A percentile compares a stretch with the other conserved stretches of the same genome.
phyloP scores from a whole-genome alignment of 2,888 invertebrate species.

The Drosophila siamana region DNA sequence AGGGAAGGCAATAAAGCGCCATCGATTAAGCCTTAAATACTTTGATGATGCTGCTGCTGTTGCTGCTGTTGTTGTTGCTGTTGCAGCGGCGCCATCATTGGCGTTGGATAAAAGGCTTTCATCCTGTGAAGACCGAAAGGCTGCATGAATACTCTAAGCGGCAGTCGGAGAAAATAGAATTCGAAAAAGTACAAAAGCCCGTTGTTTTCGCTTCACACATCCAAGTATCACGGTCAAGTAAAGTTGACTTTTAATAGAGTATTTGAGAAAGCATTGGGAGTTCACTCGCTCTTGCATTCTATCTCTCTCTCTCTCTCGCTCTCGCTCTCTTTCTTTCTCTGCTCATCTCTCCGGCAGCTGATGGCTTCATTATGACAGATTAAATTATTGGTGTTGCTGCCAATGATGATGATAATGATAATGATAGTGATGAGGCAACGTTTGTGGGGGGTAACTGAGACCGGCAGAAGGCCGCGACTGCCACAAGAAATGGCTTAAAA shows the following conservation, averaged over 20 bases:
- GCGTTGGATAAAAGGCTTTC: slow-evolving; percentile 49
- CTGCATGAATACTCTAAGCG: slow-evolving; percentile 16
- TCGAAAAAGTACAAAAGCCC: neutral
- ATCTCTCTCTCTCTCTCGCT: too few relatives aligned
- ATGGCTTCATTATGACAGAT: slow-evolving; percentile 67
- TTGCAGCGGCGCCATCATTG: slow-evolving; percentile 10
- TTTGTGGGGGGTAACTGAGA: slow-evolving; percentile 45
- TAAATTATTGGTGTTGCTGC: slow-evolving; percentile 59
- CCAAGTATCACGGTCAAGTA: neutral
- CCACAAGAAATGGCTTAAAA: slow-evolving; percentile 49
- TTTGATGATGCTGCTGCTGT: slow-evolving; percentile 44
- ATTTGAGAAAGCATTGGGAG: slow-evolving; percentile 16
- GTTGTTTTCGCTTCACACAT: neutral
- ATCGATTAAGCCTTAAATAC: slow-evolving; percentile 74
- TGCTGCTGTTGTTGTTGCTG: neutral
- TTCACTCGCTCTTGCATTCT: slow-evolving; percentile 4
- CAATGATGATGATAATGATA: slow-evolving; percentile 38
- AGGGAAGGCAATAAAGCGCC: slow-evolving; percentile 56
- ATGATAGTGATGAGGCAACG: slow-evolving; percentile 47
- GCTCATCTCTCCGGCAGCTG: slow-evolving; percentile 23
- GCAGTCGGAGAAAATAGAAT: slow-evolving; percentile 3
- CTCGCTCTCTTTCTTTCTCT: too few relatives aligned
- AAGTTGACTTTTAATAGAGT: slow-evolving; percentile 23
- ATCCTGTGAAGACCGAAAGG: slow-evolving; percentile 7
- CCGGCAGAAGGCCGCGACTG: slow-evolving; percentile 53